Percentiles rank a stretch among this genome's conserved stretches.
These are phyloP conservation scores for Lasiurus borealis DNA, from an alignment of 2,113 vertebrate genomes.

Conservation along the genomic window DNA sequence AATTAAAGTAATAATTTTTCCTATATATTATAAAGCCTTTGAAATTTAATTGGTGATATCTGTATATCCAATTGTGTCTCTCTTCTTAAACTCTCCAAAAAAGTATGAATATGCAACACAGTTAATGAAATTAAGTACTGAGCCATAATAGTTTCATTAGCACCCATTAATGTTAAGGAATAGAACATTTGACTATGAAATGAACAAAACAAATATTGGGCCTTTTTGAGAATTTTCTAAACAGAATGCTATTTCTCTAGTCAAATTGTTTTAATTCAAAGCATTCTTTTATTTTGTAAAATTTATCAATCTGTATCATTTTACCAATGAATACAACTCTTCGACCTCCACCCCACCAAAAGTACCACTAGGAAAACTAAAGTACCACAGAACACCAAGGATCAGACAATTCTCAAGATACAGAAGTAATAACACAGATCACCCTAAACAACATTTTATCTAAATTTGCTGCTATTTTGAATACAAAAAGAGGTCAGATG, in stretches of 20 bases:
- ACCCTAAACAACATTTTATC: not conserved
- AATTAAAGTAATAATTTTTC: conserved; percentile 3
- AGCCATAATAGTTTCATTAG: not conserved
- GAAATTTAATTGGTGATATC: not conserved
- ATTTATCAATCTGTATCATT: not conserved
- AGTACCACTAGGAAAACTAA: not conserved
- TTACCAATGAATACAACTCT: not conserved
- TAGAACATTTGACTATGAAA: not conserved
- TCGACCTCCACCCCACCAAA: not conserved
- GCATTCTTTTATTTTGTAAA: not conserved
- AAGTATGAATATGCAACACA: conserved; percentile 33
- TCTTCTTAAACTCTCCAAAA: not conserved
- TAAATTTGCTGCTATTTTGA: not conserved
- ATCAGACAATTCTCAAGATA: not conserved
- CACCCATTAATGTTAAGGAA: not conserved
- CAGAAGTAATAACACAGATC: not conserved
- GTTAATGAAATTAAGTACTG: not conserved
- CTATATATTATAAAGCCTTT: not conserved
- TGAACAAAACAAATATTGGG: not conserved
- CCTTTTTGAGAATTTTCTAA: not conserved
- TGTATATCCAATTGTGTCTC: not conserved
- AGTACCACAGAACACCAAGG: not conserved
- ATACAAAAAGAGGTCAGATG: not conserved
- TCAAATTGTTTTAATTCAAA: conserved; percentile 17
- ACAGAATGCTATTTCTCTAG: not conserved